phyloP scores from a whole-genome alignment of 1,140 invertebrate genomes.

The Trachymyrmex cornetzi region DNA sequence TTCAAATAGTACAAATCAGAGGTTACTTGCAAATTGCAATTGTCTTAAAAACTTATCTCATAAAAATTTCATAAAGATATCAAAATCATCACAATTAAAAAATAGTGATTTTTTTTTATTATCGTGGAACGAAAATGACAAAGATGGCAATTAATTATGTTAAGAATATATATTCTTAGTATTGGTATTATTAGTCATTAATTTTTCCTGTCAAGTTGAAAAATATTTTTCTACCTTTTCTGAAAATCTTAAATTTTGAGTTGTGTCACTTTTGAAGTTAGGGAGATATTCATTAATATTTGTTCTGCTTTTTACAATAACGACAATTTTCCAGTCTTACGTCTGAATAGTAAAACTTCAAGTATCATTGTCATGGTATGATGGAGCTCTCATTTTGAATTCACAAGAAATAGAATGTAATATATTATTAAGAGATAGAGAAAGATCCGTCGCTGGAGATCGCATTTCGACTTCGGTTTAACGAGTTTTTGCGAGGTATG shows the following conservation, averaged over 20 bases:
- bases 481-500: conserved; percentile 46
- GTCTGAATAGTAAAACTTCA: not conserved
- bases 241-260: too few relatives aligned
- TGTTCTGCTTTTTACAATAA: not conserved
- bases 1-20: conserved; percentile 1
- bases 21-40: not conserved
- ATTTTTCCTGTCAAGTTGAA: too few relatives aligned
- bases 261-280: too few relatives aligned
- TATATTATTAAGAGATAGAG: not conserved
- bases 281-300: not conserved
- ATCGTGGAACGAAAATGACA: too few relatives aligned
- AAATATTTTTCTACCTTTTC: too few relatives aligned
- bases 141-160: too few relatives aligned
- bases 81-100: too few relatives aligned
- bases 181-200: too few relatives aligned
- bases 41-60: not conserved
- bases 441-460: conserved; percentile 26
- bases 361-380: not conserved
- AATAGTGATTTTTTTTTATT: too few relatives aligned
- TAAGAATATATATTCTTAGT: too few relatives aligned
- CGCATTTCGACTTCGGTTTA: conserved; percentile 55
- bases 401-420: conserved; percentile 21
- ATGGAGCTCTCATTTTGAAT: conserved; percentile 12
- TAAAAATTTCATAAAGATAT: not conserved
- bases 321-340: not conserved